Conservation (phyloP, 2,113 vertebrate genomes). For the Ammodytes marinus region DNA sequence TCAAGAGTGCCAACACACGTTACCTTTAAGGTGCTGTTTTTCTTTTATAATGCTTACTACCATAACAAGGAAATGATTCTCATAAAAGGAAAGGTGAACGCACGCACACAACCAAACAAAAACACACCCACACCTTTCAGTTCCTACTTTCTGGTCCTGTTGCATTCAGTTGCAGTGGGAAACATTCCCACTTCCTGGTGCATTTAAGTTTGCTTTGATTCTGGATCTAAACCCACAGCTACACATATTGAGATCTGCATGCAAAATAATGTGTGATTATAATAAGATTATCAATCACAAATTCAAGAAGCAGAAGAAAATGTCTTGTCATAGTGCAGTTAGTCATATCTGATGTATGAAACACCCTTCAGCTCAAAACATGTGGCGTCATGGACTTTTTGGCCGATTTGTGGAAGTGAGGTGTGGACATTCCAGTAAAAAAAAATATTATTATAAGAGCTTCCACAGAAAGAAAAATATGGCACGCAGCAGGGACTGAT, state of each 20-base stretch:
- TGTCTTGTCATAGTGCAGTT: not conserved
- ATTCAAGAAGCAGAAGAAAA: not conserved
- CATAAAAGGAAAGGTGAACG: conserved; percentile 66
- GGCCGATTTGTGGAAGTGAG: not conserved
- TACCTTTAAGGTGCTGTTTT: not conserved
- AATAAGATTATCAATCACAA: not conserved
- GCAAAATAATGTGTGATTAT: not conserved
- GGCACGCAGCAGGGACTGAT: conserved; percentile 13
- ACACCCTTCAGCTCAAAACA: conserved; percentile 13
- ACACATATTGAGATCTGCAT: not conserved
- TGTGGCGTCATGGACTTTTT: not conserved
- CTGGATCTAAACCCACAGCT: not conserved
- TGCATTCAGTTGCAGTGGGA: conserved; percentile 23
- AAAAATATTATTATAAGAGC: not conserved
- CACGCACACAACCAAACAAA: conserved; percentile 18
- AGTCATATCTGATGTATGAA: not conserved
- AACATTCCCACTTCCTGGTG: conserved; percentile 75
- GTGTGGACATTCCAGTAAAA: not conserved
- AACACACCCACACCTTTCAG: conserved; percentile 67
- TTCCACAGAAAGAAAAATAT: conserved; percentile 4
- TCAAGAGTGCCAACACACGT: not conserved
- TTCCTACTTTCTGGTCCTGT: conserved; percentile 78
- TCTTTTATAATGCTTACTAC: conserved; percentile 34
- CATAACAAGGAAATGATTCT: conserved; percentile 79
- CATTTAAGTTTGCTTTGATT: conserved; percentile 12